A percentile compares a stretch with the other conserved stretches of the same genome.
phyloP scores from a whole-genome alignment of 1,140 invertebrate species.

The Globodera rostochiensis region DNA sequence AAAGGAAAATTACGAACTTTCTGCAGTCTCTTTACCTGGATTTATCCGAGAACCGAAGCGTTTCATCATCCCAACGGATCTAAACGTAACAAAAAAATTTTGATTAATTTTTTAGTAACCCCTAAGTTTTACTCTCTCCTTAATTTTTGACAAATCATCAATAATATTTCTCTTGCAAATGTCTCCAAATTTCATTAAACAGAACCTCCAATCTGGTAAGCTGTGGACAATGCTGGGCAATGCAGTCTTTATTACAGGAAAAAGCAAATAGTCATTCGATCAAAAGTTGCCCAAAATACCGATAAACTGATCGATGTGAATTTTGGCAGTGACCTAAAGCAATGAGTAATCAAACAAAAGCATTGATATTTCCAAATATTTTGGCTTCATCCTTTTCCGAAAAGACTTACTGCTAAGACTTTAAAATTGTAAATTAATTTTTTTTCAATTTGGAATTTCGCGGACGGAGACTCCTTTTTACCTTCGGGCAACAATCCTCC shows the following conservation, averaged over 20 bases:
- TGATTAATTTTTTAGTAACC: too few species aligned
- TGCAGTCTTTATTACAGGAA: constrained; percentile 73
- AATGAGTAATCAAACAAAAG: background rate
- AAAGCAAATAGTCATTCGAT: background rate
- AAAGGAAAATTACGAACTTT: too few species aligned
- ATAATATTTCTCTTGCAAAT: too few species aligned
- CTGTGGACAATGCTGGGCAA: constrained; percentile 86
- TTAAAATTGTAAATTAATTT: too few species aligned
- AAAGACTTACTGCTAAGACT: too few species aligned
- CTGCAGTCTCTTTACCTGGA: constrained; percentile 77
- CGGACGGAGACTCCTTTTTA: background rate
- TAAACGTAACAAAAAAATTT: background rate
- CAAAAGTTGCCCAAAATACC: background rate
- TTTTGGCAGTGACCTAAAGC: constrained; percentile 67
- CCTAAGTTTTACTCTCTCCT: too few species aligned
- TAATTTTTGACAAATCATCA: too few species aligned
- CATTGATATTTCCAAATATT: background rate
- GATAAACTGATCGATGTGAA: constrained; percentile 90
- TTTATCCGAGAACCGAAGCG: constrained; percentile 95
- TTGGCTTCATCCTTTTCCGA: background rate
- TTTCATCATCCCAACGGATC: constrained; percentile 95
- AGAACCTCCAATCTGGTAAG: constrained; percentile 81
- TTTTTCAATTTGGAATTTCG: background rate
- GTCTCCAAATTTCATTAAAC: background rate
- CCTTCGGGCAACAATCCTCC: constrained; percentile 88